Evolutionary conservation across 2,113 vertebrate species (phyloP).

Genomic region (Scopus umbretta): DNA sequence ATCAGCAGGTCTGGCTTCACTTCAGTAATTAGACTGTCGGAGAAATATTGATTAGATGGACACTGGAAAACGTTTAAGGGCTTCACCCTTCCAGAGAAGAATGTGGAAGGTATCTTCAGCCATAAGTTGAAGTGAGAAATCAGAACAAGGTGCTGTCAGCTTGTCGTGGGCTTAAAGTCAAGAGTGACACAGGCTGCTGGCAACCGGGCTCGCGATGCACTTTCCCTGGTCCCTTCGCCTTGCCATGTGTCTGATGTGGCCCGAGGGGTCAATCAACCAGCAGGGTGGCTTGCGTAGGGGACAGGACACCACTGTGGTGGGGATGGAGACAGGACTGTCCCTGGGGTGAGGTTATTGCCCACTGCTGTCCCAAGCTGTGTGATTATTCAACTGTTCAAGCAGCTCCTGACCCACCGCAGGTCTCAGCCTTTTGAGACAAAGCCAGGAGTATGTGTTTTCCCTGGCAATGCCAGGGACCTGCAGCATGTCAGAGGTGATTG

Average conservation of each 20-base stretch:
- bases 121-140: background rate
- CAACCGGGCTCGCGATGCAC: accelerated
- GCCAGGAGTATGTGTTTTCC: background rate
- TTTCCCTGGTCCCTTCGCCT: background rate
- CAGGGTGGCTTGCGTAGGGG: background rate
- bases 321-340: background rate
- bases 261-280: accelerated
- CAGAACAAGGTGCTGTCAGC: background rate
- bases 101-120: background rate
- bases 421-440: background rate
- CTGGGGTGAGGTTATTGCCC: background rate
- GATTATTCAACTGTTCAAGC: background rate
- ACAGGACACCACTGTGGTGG: background rate
- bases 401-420: background rate
- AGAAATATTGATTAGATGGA: background rate
- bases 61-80: background rate
- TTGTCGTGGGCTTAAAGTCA: background rate
- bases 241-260: background rate
- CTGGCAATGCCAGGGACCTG: background rate
- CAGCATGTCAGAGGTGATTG: accelerated
- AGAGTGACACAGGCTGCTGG: background rate
- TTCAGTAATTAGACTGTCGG: background rate
- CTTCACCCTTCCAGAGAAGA: background rate
- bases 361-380: background rate
- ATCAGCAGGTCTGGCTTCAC: background rate